Conservation (phyloP, 2,797 vertebrate genomes). For the Paguma larvata region DNA sequence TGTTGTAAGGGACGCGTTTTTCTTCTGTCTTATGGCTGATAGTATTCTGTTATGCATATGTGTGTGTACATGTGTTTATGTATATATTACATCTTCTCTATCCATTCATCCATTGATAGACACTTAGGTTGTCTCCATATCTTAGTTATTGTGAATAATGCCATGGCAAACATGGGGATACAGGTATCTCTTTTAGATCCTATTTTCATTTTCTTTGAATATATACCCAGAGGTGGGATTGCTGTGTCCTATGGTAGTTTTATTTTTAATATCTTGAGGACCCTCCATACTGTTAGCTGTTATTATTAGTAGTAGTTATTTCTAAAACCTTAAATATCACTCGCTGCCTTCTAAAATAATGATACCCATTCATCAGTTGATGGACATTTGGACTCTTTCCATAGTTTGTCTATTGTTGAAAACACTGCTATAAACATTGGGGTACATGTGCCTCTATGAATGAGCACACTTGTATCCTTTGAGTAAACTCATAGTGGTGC, state of each 20-base stretch:
- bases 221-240: neutral
- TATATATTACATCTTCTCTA: neutral
- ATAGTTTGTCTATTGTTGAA: too few relatives aligned
- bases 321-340: neutral
- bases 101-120: neutral
- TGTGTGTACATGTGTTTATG: neutral
- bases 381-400: too few relatives aligned
- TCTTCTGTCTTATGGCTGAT: neutral
- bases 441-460: too few relatives aligned
- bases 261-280: neutral
- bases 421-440: too few relatives aligned
- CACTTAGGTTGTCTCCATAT: neutral
- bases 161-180: neutral
- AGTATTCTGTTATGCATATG: neutral
- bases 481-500: too few relatives aligned
- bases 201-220: neutral
- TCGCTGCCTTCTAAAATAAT: neutral
- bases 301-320: neutral
- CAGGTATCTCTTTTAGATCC: neutral
- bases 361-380: too few relatives aligned
- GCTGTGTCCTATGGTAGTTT: neutral
- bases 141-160: neutral
- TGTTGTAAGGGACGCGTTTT: neutral
- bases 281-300: neutral
- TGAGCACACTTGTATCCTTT: too few relatives aligned